phyloP scores from a whole-genome alignment of 1,140 invertebrate genomes.

The Potamilus streckersoni region DNA sequence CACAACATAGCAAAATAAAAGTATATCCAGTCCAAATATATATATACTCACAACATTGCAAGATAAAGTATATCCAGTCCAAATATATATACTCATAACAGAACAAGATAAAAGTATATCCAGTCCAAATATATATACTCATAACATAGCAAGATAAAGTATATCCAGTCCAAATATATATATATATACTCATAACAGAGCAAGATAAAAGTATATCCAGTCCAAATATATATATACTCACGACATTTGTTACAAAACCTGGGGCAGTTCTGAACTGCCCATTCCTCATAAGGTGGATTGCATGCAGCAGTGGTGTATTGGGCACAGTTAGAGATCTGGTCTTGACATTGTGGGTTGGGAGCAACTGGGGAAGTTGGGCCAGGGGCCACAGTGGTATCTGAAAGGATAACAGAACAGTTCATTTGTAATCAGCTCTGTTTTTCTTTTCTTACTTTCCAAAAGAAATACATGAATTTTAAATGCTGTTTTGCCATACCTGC shows the following conservation, averaged over 20 bases:
- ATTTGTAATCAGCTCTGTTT: not conserved
- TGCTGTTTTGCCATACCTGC: no score
- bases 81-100: constrained; percentile 6
- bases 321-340: constrained; percentile 48
- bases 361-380: not conserved
- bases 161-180: constrained; percentile 14
- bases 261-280: constrained; percentile 53
- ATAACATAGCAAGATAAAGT: not conserved
- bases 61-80: not conserved
- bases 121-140: constrained; percentile 18
- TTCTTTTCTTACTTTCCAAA: no score
- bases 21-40: constrained; percentile 12
- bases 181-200: no score
- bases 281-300: constrained; percentile 36
- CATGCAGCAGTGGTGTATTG: constrained; percentile 40
- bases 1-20: constrained; percentile 17
- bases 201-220: not conserved
- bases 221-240: constrained; percentile 26
- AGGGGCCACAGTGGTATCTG: not conserved
- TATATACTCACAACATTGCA: not conserved
- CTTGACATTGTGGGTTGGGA: constrained; percentile 23
- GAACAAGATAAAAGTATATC: not conserved
- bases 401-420: not conserved
- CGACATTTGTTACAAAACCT: constrained; percentile 45
- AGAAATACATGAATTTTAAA: no score